A percentile compares a stretch with the other conserved stretches of the same genome.
phyloP scores from a whole-genome alignment of 1,140 invertebrate species.

The roundworm (Caenorhabditis elegans) region DNA sequence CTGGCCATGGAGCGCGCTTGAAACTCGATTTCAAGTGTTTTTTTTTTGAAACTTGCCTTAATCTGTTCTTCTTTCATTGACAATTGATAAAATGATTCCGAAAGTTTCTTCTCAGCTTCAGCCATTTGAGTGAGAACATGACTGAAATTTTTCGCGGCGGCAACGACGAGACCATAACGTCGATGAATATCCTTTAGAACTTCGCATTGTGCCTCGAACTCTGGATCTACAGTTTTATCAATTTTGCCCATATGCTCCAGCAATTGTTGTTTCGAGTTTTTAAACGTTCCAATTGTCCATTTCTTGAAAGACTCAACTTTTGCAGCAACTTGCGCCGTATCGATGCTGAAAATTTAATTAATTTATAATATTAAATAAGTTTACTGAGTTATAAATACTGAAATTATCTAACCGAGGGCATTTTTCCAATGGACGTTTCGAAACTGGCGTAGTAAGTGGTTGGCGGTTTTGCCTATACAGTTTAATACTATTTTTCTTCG shows the following conservation, averaged over 20 bases:
- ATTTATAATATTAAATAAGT: neutral
- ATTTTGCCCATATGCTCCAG: constrained; percentile 44
- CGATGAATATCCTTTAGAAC: constrained; percentile 39
- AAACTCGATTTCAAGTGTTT: too few species aligned
- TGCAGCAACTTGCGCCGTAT: constrained; percentile 37
- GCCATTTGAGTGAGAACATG: constrained; percentile 29
- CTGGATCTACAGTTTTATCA: constrained; percentile 38
- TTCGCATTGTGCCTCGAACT: constrained; percentile 41
- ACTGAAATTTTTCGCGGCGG: constrained; percentile 37
- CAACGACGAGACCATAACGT: constrained; percentile 28
- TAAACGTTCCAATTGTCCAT: constrained; percentile 44
- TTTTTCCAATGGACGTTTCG: neutral
- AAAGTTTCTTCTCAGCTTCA: constrained; percentile 29
- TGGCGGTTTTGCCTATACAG: neutral
- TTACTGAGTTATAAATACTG: neutral
- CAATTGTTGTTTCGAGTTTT: constrained; percentile 42
- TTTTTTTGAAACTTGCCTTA: neutral
- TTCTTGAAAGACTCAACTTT: constrained; percentile 41
- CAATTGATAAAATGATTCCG: constrained; percentile 37
- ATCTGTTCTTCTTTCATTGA: constrained; percentile 36
- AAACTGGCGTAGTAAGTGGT: neutral
- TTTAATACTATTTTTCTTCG: neutral
- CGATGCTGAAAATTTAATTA: constrained; percentile 7
- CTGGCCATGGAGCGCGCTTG: too few species aligned
- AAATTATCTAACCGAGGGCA: neutral